Percentiles rank a stretch among this genome's conserved stretches.
phyloP scores from a whole-genome alignment of 1,140 invertebrate genomes.

The Panulirus ornatus region DNA sequence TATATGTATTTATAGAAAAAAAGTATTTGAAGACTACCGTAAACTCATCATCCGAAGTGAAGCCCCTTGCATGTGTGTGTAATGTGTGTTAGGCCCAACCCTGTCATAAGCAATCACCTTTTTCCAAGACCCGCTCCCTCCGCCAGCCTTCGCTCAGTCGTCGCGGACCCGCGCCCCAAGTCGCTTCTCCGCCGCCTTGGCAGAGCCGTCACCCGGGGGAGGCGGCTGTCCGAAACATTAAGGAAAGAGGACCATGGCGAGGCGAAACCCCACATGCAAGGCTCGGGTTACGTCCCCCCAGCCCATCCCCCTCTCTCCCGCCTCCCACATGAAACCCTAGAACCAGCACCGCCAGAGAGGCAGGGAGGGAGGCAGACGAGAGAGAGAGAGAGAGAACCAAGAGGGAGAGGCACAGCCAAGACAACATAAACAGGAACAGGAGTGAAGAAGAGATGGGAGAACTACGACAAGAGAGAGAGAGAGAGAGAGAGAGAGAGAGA shows the following conservation, averaged over 20 bases:
- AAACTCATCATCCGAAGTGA: constrained; percentile 61
- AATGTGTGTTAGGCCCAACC: constrained; percentile 69
- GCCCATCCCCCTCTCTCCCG: constrained; percentile 20
- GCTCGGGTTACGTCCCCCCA: constrained; percentile 58
- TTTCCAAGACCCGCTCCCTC: constrained; percentile 46
- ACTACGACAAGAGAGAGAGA: neutral
- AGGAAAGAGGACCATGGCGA: constrained; percentile 39
- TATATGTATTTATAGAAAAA: too few relatives aligned
- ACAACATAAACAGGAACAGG: neutral
- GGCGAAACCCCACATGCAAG: constrained; percentile 65
- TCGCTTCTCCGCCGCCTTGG: constrained; percentile 14
- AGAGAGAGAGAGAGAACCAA: neutral
- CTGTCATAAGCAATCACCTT: constrained; percentile 70
- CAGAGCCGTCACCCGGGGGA: neutral
- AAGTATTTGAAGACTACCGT: constrained; percentile 30
- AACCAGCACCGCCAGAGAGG: constrained; percentile 40
- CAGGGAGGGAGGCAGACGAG: neutral
- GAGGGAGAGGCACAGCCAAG: too few relatives aligned
- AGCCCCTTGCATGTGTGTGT: constrained; percentile 67
- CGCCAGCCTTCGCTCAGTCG: constrained; percentile 19
- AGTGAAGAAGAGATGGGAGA: too few relatives aligned
- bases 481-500: neutral
- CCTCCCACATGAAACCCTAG: constrained; percentile 61
- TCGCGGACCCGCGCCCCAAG: neutral
- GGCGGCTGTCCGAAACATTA: constrained; percentile 40